phyloP scores from a whole-genome alignment of 2,797 vertebrate species.

The Chrosomus eos region DNA sequence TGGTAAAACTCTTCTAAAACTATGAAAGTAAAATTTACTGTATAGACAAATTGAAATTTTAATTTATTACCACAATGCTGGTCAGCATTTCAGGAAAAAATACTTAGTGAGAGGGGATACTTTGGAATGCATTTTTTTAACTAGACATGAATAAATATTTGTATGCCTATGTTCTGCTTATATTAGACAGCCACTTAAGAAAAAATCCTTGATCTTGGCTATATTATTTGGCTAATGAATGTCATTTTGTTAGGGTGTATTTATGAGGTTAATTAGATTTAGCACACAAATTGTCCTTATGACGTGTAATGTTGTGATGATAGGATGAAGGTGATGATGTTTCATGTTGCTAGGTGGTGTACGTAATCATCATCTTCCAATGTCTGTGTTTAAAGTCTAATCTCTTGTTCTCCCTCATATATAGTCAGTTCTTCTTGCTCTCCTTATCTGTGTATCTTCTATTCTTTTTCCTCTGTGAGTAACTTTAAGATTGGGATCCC shows the following conservation, averaged over 20 bases:
- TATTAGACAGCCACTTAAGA: not conserved
- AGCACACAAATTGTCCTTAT: not conserved
- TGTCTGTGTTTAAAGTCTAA: conserved; percentile 75
- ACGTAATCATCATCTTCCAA: conserved; percentile 39
- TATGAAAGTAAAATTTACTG: not conserved
- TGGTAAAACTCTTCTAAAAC: not conserved
- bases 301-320: not conserved
- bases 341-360: conserved; percentile 27
- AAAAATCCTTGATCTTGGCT: not conserved
- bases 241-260: not conserved
- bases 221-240: not conserved
- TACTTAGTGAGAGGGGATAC: not conserved
- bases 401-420: conserved; percentile 88
- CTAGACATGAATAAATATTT: not conserved
- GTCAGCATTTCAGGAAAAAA: not conserved
- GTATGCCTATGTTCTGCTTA: not conserved
- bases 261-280: not conserved
- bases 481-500: conserved; percentile 75
- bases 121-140: not conserved
- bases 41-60: not conserved
- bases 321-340: not conserved
- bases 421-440: conserved; percentile 93
- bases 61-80: not conserved
- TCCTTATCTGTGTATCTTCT: conserved; percentile 95
- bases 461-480: conserved; percentile 96